Base-by-base conservation (phyloP, 1,140 invertebrate genomes). In the Drosophila lini region DNA sequence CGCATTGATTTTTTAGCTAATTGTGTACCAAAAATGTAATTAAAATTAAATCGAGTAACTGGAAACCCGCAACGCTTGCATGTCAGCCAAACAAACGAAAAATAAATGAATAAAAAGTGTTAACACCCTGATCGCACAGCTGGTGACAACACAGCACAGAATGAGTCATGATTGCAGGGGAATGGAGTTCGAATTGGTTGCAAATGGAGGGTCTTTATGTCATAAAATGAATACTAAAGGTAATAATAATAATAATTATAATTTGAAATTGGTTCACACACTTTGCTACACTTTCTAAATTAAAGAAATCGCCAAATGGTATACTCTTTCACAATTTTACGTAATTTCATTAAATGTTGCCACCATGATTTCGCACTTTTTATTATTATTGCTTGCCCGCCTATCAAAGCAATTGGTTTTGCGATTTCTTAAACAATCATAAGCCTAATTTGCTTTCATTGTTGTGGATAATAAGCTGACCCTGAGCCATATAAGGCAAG, bases 51-150 rank as follows among this genome's bases (percentile, higher is more conserved):
- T 42, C 75, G 50, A 78, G 63, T 52, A 61, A 70, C 65, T 60
- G 50, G 64, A 70, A 70, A 61, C 64, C 63, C 53, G 11, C 40
- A 73, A 73, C 69, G 69, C 56, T 78, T 57, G 75, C 75, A 78
- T 78, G 75, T 78, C 74, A 55, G 65, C 44, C 44, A 3, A 57
- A 71, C 69, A 71, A 71, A 59, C 44, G n/a, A 70, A 71, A 63
- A 50, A 42, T 59, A 73, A 50, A 40, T 71, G 59, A 73, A 59
- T 71, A 56, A 78, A 78, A 78, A 78, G 34, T 75, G 76, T 74
- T 75, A 68, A 82, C 80, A 83, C 75, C 53, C 80, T 47, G 63
- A 81, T 78, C 68, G 74, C 79, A 78, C 79, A 82, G 74, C 79
- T 82, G 79, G 74, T 75, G 53, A 74, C 74, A 74, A 50, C 32